These are phyloP conservation scores for Limnodromus scolopaceus DNA, from an alignment of 2,797 vertebrate genomes.

Conservation along the genomic window DNA sequence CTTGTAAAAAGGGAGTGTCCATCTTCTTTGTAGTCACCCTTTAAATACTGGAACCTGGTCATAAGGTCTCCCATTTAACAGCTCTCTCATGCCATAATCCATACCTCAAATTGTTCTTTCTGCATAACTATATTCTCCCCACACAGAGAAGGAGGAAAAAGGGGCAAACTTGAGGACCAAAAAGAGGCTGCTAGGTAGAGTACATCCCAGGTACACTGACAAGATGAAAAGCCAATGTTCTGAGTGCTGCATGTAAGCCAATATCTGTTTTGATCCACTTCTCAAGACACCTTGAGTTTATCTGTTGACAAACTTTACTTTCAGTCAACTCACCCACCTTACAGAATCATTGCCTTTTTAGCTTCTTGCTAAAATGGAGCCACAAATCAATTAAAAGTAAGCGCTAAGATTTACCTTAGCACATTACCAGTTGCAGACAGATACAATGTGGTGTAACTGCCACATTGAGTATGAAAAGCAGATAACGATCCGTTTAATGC, in stretches of 20 bases:
- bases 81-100: not conserved
- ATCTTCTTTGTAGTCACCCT: not conserved
- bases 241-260: not conserved
- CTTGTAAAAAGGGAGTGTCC: not conserved
- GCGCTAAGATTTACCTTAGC: not conserved
- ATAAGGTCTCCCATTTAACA: not conserved
- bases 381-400: not conserved
- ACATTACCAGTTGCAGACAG: not conserved
- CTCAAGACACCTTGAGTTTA: not conserved
- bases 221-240: not conserved
- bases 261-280: not conserved
- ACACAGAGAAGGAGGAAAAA: not conserved
- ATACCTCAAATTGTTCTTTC: not conserved
- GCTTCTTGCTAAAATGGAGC: not conserved
- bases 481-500: not conserved
- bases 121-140: not conserved
- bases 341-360: not conserved
- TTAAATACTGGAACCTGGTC: not conserved
- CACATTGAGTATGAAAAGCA: not conserved
- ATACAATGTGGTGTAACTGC: not conserved
- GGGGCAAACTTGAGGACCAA: not conserved
- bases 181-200: not conserved
- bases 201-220: not conserved
- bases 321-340: not conserved
- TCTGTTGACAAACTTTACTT: not conserved